Conservation (phyloP, 2,888 invertebrate species). For the Xestia sexstrigata region DNA sequence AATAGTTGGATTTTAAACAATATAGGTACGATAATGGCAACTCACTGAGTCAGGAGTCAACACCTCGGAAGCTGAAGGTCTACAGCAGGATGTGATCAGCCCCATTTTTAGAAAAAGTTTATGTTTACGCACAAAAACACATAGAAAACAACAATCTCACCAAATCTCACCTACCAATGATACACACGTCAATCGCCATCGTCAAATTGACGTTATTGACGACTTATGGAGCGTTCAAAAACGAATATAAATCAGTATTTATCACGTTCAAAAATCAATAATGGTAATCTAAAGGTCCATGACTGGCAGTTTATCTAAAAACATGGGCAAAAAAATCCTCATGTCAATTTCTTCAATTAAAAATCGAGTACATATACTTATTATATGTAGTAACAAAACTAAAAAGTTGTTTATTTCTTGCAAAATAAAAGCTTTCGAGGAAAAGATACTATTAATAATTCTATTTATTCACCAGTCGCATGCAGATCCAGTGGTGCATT, state of each 20-base stretch:
- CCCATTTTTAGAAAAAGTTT: slow-evolving; percentile 81
- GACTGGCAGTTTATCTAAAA: slow-evolving; percentile 22
- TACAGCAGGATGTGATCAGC: slow-evolving; percentile 89
- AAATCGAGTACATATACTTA: neutral
- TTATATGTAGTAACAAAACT: neutral
- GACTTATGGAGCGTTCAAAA: slow-evolving; percentile 46
- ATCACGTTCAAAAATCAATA: slow-evolving; percentile 47
- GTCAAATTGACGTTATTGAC: slow-evolving; percentile 56
- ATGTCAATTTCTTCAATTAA: neutral
- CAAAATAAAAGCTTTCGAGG: neutral
- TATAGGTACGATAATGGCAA: slow-evolving; percentile 48
- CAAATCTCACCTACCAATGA: too few relatives aligned
- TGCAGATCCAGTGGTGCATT: slow-evolving; percentile 78
- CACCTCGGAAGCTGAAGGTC: slow-evolving; percentile 89
- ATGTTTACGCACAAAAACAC: slow-evolving; percentile 58
- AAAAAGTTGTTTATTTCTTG: neutral
- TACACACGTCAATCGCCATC: slow-evolving; percentile 31
- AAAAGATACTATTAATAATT: slow-evolving; percentile 7
- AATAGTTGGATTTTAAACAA: neutral
- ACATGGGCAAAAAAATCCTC: neutral
- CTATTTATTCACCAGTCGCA: slow-evolving; percentile 80
- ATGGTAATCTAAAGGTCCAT: neutral
- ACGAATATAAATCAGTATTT: neutral
- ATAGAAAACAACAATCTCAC: slow-evolving; percentile 51
- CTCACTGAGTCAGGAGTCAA: slow-evolving; percentile 91